These are phyloP conservation scores for Notospermus geniculatus DNA, from an alignment of 1,140 invertebrate genomes.

Conservation along the genomic window DNA sequence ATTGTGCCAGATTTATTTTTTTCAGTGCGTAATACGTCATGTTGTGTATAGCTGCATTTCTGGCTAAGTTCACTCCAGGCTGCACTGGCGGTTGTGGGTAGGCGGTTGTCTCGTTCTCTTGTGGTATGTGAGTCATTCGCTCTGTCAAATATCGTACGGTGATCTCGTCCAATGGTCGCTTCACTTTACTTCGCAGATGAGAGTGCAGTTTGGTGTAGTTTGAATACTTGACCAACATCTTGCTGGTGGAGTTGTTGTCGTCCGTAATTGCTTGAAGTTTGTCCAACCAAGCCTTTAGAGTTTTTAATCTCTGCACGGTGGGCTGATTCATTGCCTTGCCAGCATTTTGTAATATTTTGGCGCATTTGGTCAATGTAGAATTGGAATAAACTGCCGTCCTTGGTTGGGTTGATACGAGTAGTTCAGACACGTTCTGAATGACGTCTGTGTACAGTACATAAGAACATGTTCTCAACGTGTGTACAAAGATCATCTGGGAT, in stretches of 20 bases:
- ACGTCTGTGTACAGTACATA: background rate
- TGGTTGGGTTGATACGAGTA: background rate
- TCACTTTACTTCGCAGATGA: background rate
- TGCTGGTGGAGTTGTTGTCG: background rate
- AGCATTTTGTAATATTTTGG: background rate
- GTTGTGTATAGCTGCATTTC: constrained; percentile 10
- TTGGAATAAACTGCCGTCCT: background rate
- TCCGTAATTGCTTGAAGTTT: background rate
- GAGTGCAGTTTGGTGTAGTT: background rate
- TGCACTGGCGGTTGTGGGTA: background rate
- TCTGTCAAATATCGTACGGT: background rate
- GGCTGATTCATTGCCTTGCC: background rate
- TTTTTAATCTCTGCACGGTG: background rate
- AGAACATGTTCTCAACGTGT: background rate
- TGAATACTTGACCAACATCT: background rate
- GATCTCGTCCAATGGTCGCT: background rate
- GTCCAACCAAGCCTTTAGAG: background rate
- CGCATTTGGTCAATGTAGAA: constrained; percentile 9
- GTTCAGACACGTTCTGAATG: background rate
- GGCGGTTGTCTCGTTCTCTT: background rate
- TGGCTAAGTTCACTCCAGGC: background rate
- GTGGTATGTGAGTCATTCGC: constrained; percentile 2
- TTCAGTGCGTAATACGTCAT: background rate
- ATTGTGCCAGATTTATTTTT: background rate
- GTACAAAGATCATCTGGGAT: background rate